Base-by-base conservation (phyloP, 2,113 vertebrate species). In the Kryptolebias marmoratus region DNA sequence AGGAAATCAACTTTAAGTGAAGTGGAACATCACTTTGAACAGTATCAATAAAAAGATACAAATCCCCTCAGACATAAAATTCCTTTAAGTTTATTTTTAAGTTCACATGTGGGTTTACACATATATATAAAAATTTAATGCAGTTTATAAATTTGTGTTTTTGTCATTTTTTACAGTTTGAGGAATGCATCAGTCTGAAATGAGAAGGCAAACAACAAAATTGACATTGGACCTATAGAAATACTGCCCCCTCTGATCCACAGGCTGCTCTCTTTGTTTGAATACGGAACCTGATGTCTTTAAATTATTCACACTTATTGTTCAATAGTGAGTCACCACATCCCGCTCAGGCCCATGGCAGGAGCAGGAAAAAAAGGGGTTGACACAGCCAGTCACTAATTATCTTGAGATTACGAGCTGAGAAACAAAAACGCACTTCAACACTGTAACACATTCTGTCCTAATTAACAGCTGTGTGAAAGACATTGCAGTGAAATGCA, bases 321-420 rank as follows among this genome's bases (percentile, higher is more conserved):
- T 82, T 79, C 52, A 64, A 68, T 12, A 49, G 62, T 77, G 78
- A 77, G 64, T 76, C 67, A 27, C 55, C 66, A 70, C 59, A 39
- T 56, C 36, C 62, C 72, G 64, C 60, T 64, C 30, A 1, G 57
- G 68, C 70, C 79, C 30, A 11, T 52, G 65, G 27, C 58, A 75
- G 63, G 63, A 80, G 69, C 22, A 72, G 60, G 22, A 80, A 80
- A 80, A 53, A 64, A 73, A 71, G 71, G 68, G 79, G 50, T 74
- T 42, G 83, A 78, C 86, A 58, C 64, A 72, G 71, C 75, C 77
- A 58, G 76, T 75, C 75, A 55, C 82, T 89, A 81, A 87, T 89
- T 90, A 88, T 83, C 72, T 65, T 75, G 72, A 79, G 77, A 87
- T 87, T 84, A 81, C 73, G 62, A 61, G 73, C 67, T 71, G 68